Evolutionary conservation across 2,797 vertebrate genomes (phyloP).

Genomic region (Buphagus erythrorhynchus): DNA sequence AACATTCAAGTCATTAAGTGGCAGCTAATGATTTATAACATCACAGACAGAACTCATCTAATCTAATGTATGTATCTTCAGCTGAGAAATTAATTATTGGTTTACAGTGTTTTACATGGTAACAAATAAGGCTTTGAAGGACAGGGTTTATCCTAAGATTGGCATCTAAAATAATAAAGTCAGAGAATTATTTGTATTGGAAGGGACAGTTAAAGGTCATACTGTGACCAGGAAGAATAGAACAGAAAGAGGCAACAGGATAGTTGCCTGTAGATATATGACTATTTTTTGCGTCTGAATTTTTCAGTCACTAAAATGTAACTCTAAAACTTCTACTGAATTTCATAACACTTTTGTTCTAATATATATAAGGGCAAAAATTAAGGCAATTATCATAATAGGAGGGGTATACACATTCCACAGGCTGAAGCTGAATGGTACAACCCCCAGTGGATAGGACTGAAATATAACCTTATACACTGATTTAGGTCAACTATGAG

Average conservation of each 20-base stretch:
- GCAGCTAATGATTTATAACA: background rate
- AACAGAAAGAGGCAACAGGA: background rate
- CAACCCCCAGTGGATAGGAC: background rate
- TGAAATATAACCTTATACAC: background rate
- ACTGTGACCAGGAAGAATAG: too few relatives aligned
- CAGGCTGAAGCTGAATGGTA: background rate
- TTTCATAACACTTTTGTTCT: background rate
- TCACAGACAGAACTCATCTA: background rate
- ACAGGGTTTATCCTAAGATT: background rate
- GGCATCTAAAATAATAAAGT: background rate
- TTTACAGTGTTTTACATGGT: background rate
- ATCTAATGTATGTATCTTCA: background rate
- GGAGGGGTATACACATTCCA: accelerated
- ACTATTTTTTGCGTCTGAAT: background rate
- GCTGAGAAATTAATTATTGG: background rate
- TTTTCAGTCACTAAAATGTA: background rate
- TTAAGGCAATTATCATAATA: background rate
- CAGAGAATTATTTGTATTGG: background rate
- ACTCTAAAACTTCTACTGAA: background rate
- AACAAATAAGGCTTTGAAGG: background rate
- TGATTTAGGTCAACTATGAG: background rate
- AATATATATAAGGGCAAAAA: background rate
- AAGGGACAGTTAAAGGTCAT: background rate
- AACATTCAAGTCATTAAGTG: background rate
- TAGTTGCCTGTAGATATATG: background rate